Percentiles rank a stretch among this genome's conserved stretches.
Conservation (phyloP, 2,113 vertebrate genomes). For the Phalacrocorax carbo region DNA sequence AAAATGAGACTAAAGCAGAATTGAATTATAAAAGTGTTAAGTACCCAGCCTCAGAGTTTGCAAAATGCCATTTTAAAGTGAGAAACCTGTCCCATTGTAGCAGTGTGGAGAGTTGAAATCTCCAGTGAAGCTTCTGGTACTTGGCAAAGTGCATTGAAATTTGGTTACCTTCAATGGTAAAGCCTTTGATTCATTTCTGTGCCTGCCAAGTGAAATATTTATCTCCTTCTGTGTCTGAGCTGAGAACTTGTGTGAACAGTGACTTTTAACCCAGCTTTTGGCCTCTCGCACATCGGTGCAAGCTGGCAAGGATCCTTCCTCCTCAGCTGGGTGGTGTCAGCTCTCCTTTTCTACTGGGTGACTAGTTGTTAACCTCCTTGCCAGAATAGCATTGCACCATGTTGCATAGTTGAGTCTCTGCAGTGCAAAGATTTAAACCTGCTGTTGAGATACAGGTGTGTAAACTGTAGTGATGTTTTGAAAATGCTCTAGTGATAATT, state of each 20-base stretch:
- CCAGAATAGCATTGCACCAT: neutral
- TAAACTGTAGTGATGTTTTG: neutral
- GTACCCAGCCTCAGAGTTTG: neutral
- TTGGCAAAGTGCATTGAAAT: neutral
- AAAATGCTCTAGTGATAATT: neutral
- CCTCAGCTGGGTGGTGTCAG: neutral
- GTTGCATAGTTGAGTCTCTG: neutral
- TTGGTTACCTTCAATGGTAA: neutral
- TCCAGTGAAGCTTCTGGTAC: neutral
- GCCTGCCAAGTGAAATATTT: neutral
- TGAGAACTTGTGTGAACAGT: conserved; percentile 4
- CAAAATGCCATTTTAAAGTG: neutral
- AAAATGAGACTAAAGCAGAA: neutral
- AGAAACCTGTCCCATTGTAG: neutral
- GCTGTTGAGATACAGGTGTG: neutral
- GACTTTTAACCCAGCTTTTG: neutral
- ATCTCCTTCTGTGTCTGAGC: neutral
- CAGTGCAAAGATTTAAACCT: neutral
- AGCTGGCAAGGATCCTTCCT: neutral
- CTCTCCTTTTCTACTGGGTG: neutral
- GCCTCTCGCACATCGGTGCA: neutral
- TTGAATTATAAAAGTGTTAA: neutral
- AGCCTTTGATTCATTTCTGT: neutral
- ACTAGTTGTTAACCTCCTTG: neutral
- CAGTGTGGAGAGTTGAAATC: neutral